Percentiles rank a stretch among this genome's conserved stretches.
Evolutionary conservation across 2,797 vertebrate genomes (phyloP).

Genomic region (Gastrophryne carolinensis): DNA sequence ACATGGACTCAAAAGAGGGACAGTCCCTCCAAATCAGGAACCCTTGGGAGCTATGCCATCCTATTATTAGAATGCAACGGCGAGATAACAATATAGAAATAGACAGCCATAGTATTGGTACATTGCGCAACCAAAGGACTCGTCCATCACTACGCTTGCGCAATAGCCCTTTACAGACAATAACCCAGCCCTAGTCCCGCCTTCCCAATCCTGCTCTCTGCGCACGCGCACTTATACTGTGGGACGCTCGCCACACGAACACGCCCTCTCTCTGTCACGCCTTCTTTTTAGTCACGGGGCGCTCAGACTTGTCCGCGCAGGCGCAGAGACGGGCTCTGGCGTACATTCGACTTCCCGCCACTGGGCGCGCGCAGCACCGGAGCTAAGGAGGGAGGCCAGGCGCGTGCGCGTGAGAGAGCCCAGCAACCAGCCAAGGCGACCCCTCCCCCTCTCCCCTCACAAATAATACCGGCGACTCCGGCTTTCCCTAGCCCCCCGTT

Average conservation of each 20-base stretch:
- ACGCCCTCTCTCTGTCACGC: background rate
- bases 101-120: too few species aligned
- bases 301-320: background rate
- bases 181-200: background rate
- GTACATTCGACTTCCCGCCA: conserved; percentile 58
- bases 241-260: background rate
- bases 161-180: background rate
- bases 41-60: too few species aligned
- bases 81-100: too few species aligned
- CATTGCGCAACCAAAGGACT: too few species aligned
- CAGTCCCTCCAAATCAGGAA: too few species aligned
- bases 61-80: too few species aligned
- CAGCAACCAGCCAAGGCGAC: conserved; percentile 3
- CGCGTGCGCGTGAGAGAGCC: conserved; percentile 26
- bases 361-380: conserved; percentile 67
- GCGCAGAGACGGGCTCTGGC: background rate
- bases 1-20: too few species aligned
- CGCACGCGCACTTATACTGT: background rate
- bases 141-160: background rate
- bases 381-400: background rate
- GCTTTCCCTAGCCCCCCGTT: background rate
- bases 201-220: background rate
- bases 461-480: conserved; percentile 9
- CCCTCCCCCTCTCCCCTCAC: conserved; percentile 5
- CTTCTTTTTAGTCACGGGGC: background rate